A percentile compares a stretch with the other conserved stretches of the same genome.
These are phyloP conservation scores for Strix aluco DNA, from an alignment of 2,113 vertebrate genomes.

Conservation along the genomic window DNA sequence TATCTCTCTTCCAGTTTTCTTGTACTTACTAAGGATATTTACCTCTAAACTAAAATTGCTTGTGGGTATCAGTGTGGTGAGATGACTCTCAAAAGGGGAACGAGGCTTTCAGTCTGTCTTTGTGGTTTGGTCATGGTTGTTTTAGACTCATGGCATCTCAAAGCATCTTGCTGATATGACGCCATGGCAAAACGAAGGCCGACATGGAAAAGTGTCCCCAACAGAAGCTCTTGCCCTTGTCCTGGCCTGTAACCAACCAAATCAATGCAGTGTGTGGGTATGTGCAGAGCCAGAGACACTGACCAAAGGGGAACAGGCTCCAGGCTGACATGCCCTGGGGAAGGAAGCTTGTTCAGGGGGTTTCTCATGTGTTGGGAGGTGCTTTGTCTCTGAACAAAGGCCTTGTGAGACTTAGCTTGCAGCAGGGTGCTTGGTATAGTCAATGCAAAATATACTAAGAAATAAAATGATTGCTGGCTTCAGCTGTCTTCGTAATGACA, in stretches of 20 bases:
- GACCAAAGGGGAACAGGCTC: background rate
- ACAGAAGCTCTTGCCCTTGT: background rate
- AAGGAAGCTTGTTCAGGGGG: background rate
- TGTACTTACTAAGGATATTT: background rate
- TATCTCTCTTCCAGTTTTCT: background rate
- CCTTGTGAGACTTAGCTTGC: background rate
- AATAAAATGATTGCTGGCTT: background rate
- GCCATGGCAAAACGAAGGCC: background rate
- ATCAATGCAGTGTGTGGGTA: no score
- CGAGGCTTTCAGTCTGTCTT: background rate
- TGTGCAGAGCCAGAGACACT: background rate
- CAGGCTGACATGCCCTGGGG: background rate
- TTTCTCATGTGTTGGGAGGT: rapidly evolving
- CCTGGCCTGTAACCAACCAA: background rate
- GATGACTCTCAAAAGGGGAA: background rate
- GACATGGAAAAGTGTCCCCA: background rate
- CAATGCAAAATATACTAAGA: background rate
- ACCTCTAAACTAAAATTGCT: background rate
- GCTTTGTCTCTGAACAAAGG: background rate
- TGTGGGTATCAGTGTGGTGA: background rate
- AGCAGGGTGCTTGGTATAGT: background rate
- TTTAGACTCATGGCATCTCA: background rate
- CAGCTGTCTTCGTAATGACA: background rate
- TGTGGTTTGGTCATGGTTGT: background rate
- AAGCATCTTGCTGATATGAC: background rate